A percentile compares a stretch with the other conserved stretches of the same genome.
These are phyloP conservation scores for Salpingus planirostris DNA, from an alignment of 2,888 invertebrate genomes.

Conservation along the genomic window DNA sequence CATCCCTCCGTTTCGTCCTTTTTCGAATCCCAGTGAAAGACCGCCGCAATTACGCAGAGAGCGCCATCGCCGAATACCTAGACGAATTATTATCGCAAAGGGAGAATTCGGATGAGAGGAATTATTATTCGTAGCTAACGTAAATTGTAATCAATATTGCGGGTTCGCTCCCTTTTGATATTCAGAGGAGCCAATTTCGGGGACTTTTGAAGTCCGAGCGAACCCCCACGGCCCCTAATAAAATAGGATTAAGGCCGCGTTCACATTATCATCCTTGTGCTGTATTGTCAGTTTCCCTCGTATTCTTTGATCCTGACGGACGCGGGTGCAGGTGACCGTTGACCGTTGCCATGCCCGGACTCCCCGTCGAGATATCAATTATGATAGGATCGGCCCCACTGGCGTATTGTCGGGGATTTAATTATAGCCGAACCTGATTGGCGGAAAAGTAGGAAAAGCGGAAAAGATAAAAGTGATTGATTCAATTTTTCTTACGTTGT, in stretches of 20 bases:
- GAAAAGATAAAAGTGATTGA: slow-evolving; percentile 20
- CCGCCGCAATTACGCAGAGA: too few relatives aligned
- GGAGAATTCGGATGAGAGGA: too few relatives aligned
- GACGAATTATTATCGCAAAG: too few relatives aligned
- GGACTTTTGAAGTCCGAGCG: too few relatives aligned
- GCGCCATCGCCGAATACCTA: too few relatives aligned
- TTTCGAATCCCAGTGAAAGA: too few relatives aligned
- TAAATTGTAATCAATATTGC: too few relatives aligned
- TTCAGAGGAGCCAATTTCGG: too few relatives aligned
- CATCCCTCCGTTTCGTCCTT: too few relatives aligned
- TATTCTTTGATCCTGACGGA: slow-evolving; percentile 15
- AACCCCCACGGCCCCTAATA: slow-evolving; percentile 19
- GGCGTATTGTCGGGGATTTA: slow-evolving; percentile 20
- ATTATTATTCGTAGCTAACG: too few relatives aligned
- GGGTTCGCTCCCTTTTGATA: too few relatives aligned
- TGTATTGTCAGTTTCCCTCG: slow-evolving; percentile 8
- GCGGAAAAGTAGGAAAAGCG: slow-evolving; percentile 20
- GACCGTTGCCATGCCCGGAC: slow-evolving; percentile 11
- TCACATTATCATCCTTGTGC: slow-evolving; percentile 8
- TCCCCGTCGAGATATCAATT: slow-evolving; percentile 26
- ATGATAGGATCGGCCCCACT: slow-evolving; percentile 23
- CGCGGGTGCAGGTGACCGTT: slow-evolving; percentile 23
- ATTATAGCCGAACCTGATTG: slow-evolving; percentile 22
- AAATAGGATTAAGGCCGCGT: slow-evolving; percentile 21
- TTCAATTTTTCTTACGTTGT: slow-evolving; percentile 22